phyloP scores from a whole-genome alignment of 2,888 invertebrate species.

The Gymnocheta viridis region DNA sequence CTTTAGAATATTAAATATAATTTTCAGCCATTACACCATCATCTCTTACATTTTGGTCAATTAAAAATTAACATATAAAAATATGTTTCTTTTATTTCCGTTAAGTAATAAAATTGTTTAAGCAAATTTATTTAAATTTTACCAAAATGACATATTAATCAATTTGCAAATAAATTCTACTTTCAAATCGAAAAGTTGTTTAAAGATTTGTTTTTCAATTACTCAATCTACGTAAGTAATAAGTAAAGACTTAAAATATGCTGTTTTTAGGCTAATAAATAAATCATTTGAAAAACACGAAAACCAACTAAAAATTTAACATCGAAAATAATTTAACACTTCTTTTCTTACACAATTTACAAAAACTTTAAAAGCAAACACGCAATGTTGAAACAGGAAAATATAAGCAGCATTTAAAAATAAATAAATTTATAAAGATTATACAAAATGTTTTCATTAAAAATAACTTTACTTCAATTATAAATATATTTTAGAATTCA shows the following conservation, averaged over 20 bases:
- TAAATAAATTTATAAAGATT: not conserved
- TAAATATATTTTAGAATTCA: too few species aligned
- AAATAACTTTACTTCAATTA: not conserved
- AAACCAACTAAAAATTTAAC: conserved; percentile 13
- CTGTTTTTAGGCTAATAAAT: conserved; percentile 31
- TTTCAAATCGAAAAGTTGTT: not conserved
- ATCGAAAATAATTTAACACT: conserved; percentile 46
- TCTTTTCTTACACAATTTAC: conserved; percentile 22
- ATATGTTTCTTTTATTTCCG: not conserved
- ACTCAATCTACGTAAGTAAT: conserved; percentile 19
- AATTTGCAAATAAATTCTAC: conserved; percentile 18
- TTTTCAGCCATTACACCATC: not conserved
- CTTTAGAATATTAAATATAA: too few species aligned
- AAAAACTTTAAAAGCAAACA: conserved; percentile 17
- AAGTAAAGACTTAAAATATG: conserved; percentile 20
- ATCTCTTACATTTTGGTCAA: not conserved
- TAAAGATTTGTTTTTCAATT: not conserved
- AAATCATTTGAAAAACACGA: conserved; percentile 47
- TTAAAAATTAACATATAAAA: not conserved
- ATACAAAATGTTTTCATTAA: not conserved
- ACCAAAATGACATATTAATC: conserved; percentile 8
- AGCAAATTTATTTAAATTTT: not conserved
- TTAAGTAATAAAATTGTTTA: not conserved
- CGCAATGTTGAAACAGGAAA: conserved; percentile 28
- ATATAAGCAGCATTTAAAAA: too few species aligned